phyloP scores from a whole-genome alignment of 1,140 invertebrate genomes.

The Archegozetes longisetosus region DNA sequence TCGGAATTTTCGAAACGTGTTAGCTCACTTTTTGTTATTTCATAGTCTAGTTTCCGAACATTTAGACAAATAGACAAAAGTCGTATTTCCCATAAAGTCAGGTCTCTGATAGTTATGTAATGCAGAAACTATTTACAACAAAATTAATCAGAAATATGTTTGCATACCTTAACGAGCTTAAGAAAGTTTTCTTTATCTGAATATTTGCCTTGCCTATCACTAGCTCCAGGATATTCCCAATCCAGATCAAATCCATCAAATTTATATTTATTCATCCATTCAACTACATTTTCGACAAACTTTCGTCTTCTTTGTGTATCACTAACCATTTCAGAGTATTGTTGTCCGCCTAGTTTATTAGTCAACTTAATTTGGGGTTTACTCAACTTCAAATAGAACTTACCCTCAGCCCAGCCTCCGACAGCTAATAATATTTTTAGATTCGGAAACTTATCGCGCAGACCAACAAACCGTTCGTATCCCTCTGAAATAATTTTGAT shows the following conservation, averaged over 20 bases:
- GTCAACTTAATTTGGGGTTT: too few relatives aligned
- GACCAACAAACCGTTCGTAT: slow-evolving; percentile 59
- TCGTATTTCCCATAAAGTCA: too few relatives aligned
- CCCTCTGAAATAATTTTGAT: too few relatives aligned
- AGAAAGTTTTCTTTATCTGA: slow-evolving; percentile 16
- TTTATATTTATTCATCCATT: slow-evolving; percentile 25
- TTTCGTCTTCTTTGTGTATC: slow-evolving; percentile 19
- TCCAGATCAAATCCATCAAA: slow-evolving; percentile 33
- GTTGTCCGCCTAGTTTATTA: slow-evolving; percentile 25
- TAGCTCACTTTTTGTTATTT: too few relatives aligned
- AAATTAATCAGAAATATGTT: background rate
- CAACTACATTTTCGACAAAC: slow-evolving; percentile 27
- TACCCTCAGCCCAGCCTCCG: slow-evolving; percentile 36
- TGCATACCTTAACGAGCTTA: slow-evolving; percentile 33
- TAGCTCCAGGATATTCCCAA: slow-evolving; percentile 45
- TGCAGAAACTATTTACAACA: background rate
- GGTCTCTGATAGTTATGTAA: too few relatives aligned
- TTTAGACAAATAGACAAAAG: too few relatives aligned
- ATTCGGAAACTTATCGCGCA: slow-evolving; percentile 49
- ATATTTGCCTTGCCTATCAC: slow-evolving; percentile 12
- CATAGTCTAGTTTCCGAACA: too few relatives aligned
- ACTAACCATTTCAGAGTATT: slow-evolving; percentile 29
- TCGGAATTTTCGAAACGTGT: too few relatives aligned
- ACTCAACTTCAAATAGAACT: too few relatives aligned
- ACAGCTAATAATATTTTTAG: slow-evolving; percentile 63